Conservation (phyloP, 2,797 vertebrate genomes). For the Propithecus perrieri region DNA sequence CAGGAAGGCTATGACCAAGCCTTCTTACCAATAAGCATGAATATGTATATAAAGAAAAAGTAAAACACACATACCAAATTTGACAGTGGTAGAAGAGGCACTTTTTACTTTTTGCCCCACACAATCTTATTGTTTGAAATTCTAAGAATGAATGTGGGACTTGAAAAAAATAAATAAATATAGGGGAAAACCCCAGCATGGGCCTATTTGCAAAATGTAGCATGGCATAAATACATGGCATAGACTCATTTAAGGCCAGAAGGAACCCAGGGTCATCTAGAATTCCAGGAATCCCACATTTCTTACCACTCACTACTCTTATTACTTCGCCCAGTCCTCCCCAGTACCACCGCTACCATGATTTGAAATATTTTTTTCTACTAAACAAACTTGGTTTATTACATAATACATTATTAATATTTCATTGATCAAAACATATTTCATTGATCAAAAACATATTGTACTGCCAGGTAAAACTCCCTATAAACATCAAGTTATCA, state of each 20-base stretch:
- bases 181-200: neutral
- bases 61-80: neutral
- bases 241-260: neutral
- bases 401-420: neutral
- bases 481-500: neutral
- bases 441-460: slow-evolving; percentile 7
- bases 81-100: neutral
- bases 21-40: neutral
- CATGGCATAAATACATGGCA: neutral
- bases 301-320: neutral
- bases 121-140: neutral
- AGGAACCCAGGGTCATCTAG: neutral
- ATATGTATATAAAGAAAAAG: neutral
- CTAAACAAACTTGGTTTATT: neutral
- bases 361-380: neutral
- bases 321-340: neutral
- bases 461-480: neutral
- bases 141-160: neutral
- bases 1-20: neutral
- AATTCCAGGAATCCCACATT: neutral
- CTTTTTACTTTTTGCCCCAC: neutral
- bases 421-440: neutral
- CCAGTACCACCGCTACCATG: neutral
- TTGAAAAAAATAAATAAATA: neutral
- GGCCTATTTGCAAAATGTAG: neutral